Base-by-base conservation (phyloP, 1,140 invertebrate genomes). In the Trachelipus rathkii region DNA sequence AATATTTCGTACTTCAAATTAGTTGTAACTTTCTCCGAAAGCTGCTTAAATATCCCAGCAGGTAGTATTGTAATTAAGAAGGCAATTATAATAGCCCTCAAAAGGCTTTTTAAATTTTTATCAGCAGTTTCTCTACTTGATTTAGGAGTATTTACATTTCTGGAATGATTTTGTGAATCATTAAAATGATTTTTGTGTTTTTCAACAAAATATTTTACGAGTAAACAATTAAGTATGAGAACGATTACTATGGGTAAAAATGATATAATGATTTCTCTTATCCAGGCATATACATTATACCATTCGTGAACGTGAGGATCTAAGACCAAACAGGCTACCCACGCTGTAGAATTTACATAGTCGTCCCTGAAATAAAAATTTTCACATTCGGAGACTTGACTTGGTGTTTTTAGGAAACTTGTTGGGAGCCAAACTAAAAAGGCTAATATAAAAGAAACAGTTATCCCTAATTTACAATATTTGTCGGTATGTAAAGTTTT, bases 51-150 rank as follows among this genome's bases (percentile, higher is more conserved):
- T 23, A 83, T 77, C 0, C 83, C 83, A 9, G 83, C 79, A 10
- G 83, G 83, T 9, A 83, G 81, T 78, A 83, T 82, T 69, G 83
- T 81, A 24, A 84, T 73, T 44, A 82, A 79, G 44, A 84, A 84
- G 60, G 83, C 75, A 9, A 83, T 77, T 45, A 83, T 82, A 19
- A 84, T 82, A 2, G 81, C 83, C 19, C 53, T 81, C 44, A 84
- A 68, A 1, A 84, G 66, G 13, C 77, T 72, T 5, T 83, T 81
- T 7, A 84, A 76, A 60, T 83, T 78, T 10, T 78, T 74, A 24
- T 84, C 83, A 13, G 84, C 82, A 10, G 69, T 78, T 77, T 69
- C 75, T 82, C 44, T 11, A 71, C 10, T 46, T 70, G 66, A 24
- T 19, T 21, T 66, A n/a, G 10, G 44, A 44, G 8, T 7, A 15